phyloP scores from a whole-genome alignment of 2,113 vertebrate genomes.

The Mungos mungo region DNA sequence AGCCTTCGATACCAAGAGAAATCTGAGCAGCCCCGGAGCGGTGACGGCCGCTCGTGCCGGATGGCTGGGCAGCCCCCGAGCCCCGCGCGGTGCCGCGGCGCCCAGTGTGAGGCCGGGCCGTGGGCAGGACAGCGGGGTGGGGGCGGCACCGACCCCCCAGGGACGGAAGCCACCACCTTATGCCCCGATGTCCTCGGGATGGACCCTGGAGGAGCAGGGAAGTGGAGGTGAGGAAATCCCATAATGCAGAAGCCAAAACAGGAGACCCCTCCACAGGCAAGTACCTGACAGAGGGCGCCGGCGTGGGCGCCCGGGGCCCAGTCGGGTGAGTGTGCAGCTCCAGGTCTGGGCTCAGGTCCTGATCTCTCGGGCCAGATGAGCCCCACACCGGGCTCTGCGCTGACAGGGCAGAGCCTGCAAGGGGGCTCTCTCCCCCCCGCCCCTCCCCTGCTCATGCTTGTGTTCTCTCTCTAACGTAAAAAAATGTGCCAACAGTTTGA shows the following conservation, averaged over 20 bases:
- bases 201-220: neutral
- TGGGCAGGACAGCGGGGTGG: accelerated
- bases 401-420: too few species aligned
- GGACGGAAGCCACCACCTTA: neutral
- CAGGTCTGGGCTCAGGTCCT: too few species aligned
- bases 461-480: too few species aligned
- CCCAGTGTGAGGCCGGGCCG: accelerated
- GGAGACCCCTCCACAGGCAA: neutral
- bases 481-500: neutral
- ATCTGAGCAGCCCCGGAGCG: neutral
- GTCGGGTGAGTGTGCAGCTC: too few species aligned
- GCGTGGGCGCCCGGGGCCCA: too few species aligned
- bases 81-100: too few species aligned
- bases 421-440: too few species aligned
- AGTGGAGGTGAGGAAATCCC: neutral
- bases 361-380: too few species aligned
- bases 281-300: neutral
- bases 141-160: neutral
- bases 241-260: neutral
- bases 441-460: too few species aligned
- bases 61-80: neutral
- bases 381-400: too few species aligned
- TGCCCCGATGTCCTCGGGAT: neutral
- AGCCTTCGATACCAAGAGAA: too few species aligned
- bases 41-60: neutral